These are phyloP conservation scores for Drosophila seguyi DNA, from an alignment of 1,140 invertebrate genomes.

Conservation along the genomic window DNA sequence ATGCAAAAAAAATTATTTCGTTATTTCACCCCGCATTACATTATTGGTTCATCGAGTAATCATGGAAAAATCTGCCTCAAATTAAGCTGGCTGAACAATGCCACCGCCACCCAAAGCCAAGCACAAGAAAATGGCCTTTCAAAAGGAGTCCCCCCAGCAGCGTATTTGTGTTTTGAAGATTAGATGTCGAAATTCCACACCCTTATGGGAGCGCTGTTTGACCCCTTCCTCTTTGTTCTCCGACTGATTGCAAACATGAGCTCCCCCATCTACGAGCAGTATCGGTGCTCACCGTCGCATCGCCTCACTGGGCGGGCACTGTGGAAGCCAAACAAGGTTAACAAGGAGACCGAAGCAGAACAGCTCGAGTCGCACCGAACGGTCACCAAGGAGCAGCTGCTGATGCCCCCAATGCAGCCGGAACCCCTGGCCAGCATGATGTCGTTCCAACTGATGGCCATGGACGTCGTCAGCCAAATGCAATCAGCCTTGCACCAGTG, in stretches of 20 bases:
- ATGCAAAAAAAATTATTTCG: conserved; percentile 55
- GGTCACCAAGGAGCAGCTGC: conserved; percentile 30
- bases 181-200: conserved; percentile 61
- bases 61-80: conserved; percentile 45
- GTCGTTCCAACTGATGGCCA: conserved; percentile 61
- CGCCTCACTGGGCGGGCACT: conserved; percentile 22
- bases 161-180: conserved; percentile 57
- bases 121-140: conserved; percentile 64
- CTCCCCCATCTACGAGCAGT: conserved; percentile 73
- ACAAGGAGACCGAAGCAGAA: conserved; percentile 42
- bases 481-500: conserved; percentile 61
- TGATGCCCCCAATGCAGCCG: conserved; percentile 49
- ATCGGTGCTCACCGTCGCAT: conserved; percentile 54
- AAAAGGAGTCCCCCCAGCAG: conserved; percentile 29
- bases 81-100: conserved; percentile 44
- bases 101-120: conserved; percentile 44
- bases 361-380: conserved; percentile 19
- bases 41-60: conserved; percentile 43
- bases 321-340: conserved; percentile 42
- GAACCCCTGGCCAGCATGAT: conserved; percentile 65
- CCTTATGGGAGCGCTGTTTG: conserved; percentile 61
- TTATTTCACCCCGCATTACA: conserved; percentile 61
- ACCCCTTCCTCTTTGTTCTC: conserved; percentile 64
- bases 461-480: conserved; percentile 54
- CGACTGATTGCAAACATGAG: conserved; percentile 65